Percentiles rank a stretch among this genome's conserved stretches.
phyloP scores from a whole-genome alignment of 1,140 invertebrate species.

The Ceratina australensis region DNA sequence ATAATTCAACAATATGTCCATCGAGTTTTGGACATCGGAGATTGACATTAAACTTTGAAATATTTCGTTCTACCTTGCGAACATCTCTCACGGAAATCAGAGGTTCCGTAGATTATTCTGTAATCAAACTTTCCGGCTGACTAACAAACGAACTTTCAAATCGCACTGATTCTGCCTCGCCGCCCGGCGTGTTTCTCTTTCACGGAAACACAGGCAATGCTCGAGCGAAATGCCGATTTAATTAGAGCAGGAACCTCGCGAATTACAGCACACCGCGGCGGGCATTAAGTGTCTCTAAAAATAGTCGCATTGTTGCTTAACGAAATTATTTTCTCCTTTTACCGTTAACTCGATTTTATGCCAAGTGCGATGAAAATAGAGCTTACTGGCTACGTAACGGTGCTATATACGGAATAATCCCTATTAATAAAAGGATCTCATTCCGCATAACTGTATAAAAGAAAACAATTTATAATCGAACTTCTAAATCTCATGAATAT shows the following conservation, averaged over 20 bases:
- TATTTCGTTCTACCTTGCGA: too few relatives aligned
- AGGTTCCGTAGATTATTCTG: neutral
- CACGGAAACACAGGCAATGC: too few relatives aligned
- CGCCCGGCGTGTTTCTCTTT: neutral
- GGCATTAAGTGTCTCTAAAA: neutral
- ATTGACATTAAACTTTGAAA: too few relatives aligned
- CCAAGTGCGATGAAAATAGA: neutral
- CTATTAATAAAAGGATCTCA: too few relatives aligned
- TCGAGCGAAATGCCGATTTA: slow-evolving; percentile 3
- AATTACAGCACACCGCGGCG: neutral
- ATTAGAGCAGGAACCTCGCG: neutral
- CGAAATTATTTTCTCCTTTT: neutral
- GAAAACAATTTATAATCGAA: too few relatives aligned
- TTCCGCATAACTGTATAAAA: too few relatives aligned
- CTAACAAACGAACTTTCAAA: neutral
- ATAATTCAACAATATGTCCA: too few relatives aligned
- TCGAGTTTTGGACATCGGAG: too few relatives aligned
- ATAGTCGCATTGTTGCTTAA: neutral
- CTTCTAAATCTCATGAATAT: too few relatives aligned
- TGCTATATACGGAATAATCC: too few relatives aligned
- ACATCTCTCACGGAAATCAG: neutral
- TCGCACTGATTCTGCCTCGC: slow-evolving; percentile 7
- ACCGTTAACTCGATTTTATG: neutral
- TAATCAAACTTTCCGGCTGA: too few relatives aligned
- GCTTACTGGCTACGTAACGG: too few relatives aligned